Percentiles rank a stretch among this genome's conserved stretches.
phyloP scores from a whole-genome alignment of 2,797 vertebrate species.

The Cyclopterus lumpus region DNA sequence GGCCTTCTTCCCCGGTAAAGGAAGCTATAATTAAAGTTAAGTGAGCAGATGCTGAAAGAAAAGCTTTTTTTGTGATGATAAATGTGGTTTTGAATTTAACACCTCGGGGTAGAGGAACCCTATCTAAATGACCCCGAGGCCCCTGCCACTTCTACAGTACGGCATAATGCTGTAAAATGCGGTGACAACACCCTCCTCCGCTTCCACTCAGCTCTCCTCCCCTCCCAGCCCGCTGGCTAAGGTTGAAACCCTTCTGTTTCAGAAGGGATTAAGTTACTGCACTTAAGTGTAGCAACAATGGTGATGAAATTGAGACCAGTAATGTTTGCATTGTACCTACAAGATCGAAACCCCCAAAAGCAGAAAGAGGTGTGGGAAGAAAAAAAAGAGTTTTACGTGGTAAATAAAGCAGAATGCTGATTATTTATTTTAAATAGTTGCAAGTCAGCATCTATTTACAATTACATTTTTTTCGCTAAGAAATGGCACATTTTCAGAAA shows the following conservation, averaged over 20 bases:
- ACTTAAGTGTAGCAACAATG: constrained; percentile 86
- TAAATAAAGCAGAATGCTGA: too few relatives aligned
- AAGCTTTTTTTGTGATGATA: constrained; percentile 80
- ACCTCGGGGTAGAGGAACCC: constrained; percentile 81
- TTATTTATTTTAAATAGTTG: constrained; percentile 35
- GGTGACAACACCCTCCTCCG: constrained; percentile 71
- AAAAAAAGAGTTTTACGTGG: neutral
- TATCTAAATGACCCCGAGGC: constrained; percentile 82
- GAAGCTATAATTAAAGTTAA: constrained; percentile 85
- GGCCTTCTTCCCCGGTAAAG: constrained; percentile 70
- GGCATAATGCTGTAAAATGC: constrained; percentile 73
- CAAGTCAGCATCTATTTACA: constrained; percentile 41
- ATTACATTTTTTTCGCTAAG: neutral
- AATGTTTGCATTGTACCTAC: constrained; percentile 86
- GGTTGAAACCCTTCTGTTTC: constrained; percentile 82
- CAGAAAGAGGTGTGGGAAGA: constrained; percentile 49
- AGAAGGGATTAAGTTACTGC: constrained; percentile 81
- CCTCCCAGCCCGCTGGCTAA: constrained; percentile 77
- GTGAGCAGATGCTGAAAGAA: constrained; percentile 86
- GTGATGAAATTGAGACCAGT: constrained; percentile 81
- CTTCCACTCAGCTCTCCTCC: constrained; percentile 60
- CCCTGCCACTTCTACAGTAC: constrained; percentile 72
- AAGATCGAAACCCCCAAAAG: constrained; percentile 68
- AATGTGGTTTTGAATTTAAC: constrained; percentile 86
- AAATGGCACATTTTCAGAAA: constrained; percentile 20